Evolutionary conservation across 2,888 invertebrate species (phyloP).

Genomic region (Papilio demoleus): DNA sequence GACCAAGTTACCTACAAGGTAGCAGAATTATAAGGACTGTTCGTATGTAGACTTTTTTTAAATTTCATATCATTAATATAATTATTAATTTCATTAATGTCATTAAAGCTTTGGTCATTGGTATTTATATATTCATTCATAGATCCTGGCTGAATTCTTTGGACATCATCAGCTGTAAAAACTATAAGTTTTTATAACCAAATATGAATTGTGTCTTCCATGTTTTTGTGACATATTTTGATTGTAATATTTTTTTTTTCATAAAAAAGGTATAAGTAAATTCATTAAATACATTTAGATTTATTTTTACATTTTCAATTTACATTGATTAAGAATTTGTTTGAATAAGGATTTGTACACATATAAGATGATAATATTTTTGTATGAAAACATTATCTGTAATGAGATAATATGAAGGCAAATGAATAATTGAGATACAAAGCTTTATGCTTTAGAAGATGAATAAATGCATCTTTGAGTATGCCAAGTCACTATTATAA

Average conservation of each 20-base stretch:
- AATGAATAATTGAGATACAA: too few relatives aligned
- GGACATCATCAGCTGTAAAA: too few relatives aligned
- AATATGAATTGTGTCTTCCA: too few relatives aligned
- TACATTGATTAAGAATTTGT: not conserved
- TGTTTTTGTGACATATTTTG: too few relatives aligned
- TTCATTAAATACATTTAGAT: not conserved
- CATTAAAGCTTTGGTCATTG: not conserved
- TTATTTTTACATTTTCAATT: not conserved
- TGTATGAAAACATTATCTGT: not conserved
- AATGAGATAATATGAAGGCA: not conserved
- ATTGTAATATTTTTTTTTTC: too few relatives aligned
- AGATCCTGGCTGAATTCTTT: too few relatives aligned
- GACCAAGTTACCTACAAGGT: conserved; percentile 55
- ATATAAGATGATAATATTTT: conserved; percentile 7
- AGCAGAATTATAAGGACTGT: conserved; percentile 49
- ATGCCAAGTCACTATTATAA: not conserved
- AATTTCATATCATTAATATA: not conserved
- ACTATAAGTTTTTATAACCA: too few relatives aligned
- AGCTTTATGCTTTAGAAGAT: too few relatives aligned
- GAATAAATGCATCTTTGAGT: too few relatives aligned
- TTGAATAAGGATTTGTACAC: not conserved
- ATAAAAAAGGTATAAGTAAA: too few relatives aligned
- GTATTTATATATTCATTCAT: not conserved
- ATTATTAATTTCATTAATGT: too few relatives aligned
- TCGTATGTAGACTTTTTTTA: conserved; percentile 50